phyloP scores from a whole-genome alignment of 2,797 vertebrate genomes.

The Leuciscus waleckii region DNA sequence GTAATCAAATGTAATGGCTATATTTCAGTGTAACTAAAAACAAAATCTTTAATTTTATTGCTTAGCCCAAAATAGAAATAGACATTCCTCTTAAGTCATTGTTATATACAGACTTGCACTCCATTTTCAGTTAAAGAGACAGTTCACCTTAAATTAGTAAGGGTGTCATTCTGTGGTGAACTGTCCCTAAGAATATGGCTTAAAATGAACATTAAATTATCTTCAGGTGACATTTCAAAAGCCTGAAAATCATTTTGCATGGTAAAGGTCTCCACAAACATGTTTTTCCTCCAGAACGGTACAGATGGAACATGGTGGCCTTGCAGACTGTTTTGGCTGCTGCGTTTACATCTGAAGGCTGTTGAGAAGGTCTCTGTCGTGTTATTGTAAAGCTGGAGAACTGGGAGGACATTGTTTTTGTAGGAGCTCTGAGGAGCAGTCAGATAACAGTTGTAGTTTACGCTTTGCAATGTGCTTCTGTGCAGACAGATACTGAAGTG shows the following conservation, averaged over 20 bases:
- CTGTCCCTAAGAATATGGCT: background rate
- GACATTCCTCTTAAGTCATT: background rate
- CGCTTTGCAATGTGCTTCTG: conserved; percentile 22
- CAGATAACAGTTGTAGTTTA: conserved; percentile 49
- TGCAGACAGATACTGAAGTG: conserved; percentile 31
- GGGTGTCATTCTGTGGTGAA: background rate
- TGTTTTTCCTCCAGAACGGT: conserved; percentile 50
- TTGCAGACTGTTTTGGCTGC: conserved; percentile 50
- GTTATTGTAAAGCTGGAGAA: conserved; percentile 38
- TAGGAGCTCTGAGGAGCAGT: conserved; percentile 39
- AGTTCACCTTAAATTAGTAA: background rate
- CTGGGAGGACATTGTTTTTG: conserved; percentile 48
- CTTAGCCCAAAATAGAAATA: background rate
- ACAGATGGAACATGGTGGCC: conserved; percentile 29
- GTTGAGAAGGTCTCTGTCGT: conserved; percentile 43
- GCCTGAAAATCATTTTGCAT: background rate
- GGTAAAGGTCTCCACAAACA: conserved; percentile 31
- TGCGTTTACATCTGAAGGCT: conserved; percentile 43
- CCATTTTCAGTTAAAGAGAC: background rate
- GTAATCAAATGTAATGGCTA: conserved; percentile 66
- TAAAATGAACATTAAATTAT: background rate
- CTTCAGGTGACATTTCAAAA: background rate
- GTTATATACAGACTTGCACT: background rate
- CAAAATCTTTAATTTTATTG: background rate
- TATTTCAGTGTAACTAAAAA: conserved; percentile 70